Percentiles rank a stretch among this genome's conserved stretches.
These are phyloP conservation scores for Pinctada fucata DNA, from an alignment of 2,888 invertebrate species.

Conservation along the genomic window DNA sequence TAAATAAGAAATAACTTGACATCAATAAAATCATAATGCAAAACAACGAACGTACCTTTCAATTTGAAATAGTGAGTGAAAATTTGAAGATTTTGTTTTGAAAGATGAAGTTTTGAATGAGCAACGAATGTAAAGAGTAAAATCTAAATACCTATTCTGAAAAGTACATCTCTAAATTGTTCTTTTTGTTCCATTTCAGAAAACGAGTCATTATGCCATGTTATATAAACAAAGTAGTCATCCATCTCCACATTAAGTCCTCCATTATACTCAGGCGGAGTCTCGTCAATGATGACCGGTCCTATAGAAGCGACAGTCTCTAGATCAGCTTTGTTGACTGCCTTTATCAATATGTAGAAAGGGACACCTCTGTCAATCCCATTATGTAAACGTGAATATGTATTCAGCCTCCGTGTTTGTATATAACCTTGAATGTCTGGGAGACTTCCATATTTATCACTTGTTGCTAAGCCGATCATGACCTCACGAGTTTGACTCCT, in stretches of 20 bases:
- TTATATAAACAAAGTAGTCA: conserved; percentile 25
- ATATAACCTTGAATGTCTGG: background rate
- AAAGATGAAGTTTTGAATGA: too few species aligned
- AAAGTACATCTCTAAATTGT: background rate
- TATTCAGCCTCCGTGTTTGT: background rate
- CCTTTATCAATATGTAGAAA: conserved; percentile 47
- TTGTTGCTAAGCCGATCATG: background rate
- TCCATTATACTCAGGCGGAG: conserved; percentile 43
- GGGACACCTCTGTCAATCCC: conserved; percentile 41
- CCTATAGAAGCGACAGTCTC: conserved; percentile 39
- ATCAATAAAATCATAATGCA: background rate
- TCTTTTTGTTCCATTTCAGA: background rate
- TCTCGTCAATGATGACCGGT: conserved; percentile 53
- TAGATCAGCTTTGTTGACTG: conserved; percentile 50
- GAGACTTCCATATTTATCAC: background rate
- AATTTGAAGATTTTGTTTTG: too few species aligned
- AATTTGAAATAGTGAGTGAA: too few species aligned
- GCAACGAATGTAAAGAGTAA: too few species aligned
- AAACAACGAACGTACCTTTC: too few species aligned
- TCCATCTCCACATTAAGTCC: conserved; percentile 26
- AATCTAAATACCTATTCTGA: background rate
- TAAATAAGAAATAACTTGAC: background rate
- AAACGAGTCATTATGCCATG: conserved; percentile 42
- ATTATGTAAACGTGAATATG: conserved; percentile 18
- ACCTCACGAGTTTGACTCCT: background rate